Evolutionary conservation across 2,797 vertebrate genomes (phyloP), one percentile per base, ranked within the genome.

Genomic region (Sparus aurata): DNA sequence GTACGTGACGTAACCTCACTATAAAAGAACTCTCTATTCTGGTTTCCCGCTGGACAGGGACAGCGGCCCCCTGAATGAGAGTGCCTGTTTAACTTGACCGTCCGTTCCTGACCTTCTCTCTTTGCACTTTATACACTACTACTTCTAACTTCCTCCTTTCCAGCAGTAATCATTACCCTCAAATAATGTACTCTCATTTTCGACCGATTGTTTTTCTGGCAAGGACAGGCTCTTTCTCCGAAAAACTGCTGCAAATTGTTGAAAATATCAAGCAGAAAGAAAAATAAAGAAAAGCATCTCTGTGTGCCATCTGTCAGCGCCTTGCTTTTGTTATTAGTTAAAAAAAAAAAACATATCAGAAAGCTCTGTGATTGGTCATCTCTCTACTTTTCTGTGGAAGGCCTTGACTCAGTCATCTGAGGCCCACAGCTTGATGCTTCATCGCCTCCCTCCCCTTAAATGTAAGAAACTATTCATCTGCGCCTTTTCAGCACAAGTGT

Each of bases 381-480:
- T 49, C 12, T 38, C 18, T 38, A 13, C 66, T 38, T 52, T 50
- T 50, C 9, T 50, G 27, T n/a, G 1, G 12, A n/a, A 5, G 45
- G 46, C 47, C 17, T 30, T 22, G 27, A 30, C 46, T 18, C 15
- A 25, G 41, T 58, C 27, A 27, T 54, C 62, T 38, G 23, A 61
- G 25, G 27, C 41, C 22, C 25, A 57, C 43, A 8, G n/a, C 17
- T 34, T 27, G 49, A 69, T 73, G 45, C 12, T 10, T 55, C 43
- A 50, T 67, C 43, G 45, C 61, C 53, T 55, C 6, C 20, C 45
- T 16, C 4, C 15, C 46, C 57, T 53, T n/a, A 34, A 46, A 45
- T 55, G 50, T 73, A 70, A 45, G 60, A 16, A 54, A 46, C 38
- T 57, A 61, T 60, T 73, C n/a, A 69, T 71, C 30, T 57, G 20